These are phyloP conservation scores for Fistularia tabacaria DNA, from an alignment of 2,797 vertebrate genomes.

Conservation along the genomic window DNA sequence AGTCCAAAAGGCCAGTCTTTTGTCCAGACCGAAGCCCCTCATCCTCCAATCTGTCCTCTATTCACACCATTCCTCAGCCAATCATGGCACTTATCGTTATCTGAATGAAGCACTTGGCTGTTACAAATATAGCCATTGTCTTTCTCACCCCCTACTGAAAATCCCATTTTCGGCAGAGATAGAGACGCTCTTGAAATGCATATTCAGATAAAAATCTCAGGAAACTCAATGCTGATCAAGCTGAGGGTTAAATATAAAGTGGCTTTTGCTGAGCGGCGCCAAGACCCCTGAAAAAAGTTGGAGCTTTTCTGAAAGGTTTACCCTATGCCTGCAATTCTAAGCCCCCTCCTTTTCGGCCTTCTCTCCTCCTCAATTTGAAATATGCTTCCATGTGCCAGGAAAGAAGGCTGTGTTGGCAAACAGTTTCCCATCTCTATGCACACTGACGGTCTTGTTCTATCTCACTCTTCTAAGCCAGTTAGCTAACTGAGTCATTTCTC, in stretches of 20 bases:
- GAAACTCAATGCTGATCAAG: slow-evolving; percentile 28
- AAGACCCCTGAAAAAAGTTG: slow-evolving; percentile 46
- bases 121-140: slow-evolving; percentile 24
- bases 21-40: slow-evolving; percentile 54
- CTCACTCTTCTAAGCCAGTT: slow-evolving; percentile 18
- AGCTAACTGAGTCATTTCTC: slow-evolving; percentile 41
- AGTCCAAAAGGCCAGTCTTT: slow-evolving; percentile 48
- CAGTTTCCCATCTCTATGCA: slow-evolving; percentile 15
- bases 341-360: slow-evolving; percentile 11
- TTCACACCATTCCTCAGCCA: slow-evolving; percentile 48
- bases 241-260: slow-evolving; percentile 27
- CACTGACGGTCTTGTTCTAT: slow-evolving; percentile 4
- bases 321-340: slow-evolving; percentile 31
- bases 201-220: slow-evolving; percentile 53
- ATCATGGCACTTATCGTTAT: slow-evolving; percentile 44
- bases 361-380: slow-evolving; percentile 35
- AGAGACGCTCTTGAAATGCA: slow-evolving; percentile 26
- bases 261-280: slow-evolving; percentile 37
- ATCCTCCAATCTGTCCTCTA: slow-evolving; percentile 44
- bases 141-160: slow-evolving; percentile 7
- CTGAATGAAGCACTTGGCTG: slow-evolving; percentile 33
- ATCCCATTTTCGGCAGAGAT: neutral
- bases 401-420: slow-evolving; percentile 25
- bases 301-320: slow-evolving; percentile 47
- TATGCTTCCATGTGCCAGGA: slow-evolving; percentile 22